These are phyloP conservation scores for Apostichopus parvimensis DNA, from an alignment of 35 echinoderm and acorn worm species.

Conservation along the genomic window DNA sequence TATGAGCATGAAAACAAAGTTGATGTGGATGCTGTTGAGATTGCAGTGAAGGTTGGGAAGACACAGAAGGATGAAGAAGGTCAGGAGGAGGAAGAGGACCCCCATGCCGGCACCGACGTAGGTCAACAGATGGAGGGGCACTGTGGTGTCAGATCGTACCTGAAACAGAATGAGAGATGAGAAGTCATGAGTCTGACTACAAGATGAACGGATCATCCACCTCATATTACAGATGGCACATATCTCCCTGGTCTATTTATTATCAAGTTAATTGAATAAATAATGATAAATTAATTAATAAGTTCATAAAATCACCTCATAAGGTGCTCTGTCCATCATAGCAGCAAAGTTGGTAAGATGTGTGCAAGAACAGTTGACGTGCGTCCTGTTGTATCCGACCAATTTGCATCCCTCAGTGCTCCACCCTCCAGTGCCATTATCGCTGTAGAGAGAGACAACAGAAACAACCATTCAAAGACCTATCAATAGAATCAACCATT, in stretches of 20 bases:
- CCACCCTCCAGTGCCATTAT: slow-evolving; percentile 86
- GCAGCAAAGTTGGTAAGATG: slow-evolving; percentile 97
- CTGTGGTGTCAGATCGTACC: slow-evolving; percentile 27
- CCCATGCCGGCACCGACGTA: slow-evolving; percentile 72
- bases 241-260: no score
- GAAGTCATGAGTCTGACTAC: no score
- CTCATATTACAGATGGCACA: no score
- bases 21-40: slow-evolving; percentile 94
- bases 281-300: neutral
- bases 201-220: no score
- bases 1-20: slow-evolving; percentile 83
- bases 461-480: no score
- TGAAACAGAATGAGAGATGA: slow-evolving; percentile 15
- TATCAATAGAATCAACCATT: no score
- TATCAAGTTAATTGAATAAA: no score
- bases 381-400: slow-evolving; percentile 66
- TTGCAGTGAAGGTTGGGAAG: slow-evolving; percentile 85
- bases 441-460: slow-evolving; percentile 10
- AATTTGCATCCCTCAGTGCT: slow-evolving; percentile 74
- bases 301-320: slow-evolving; percentile 37
- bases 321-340: slow-evolving; percentile 77
- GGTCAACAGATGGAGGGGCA: slow-evolving; percentile 70
- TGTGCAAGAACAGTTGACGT: slow-evolving; percentile 87
- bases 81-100: slow-evolving; percentile 67
- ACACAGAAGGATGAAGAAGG: slow-evolving; percentile 83